A percentile compares a stretch with the other conserved stretches of the same genome.
Conservation (phyloP, 2,797 vertebrate genomes). For the Hydrolagus colliei region DNA sequence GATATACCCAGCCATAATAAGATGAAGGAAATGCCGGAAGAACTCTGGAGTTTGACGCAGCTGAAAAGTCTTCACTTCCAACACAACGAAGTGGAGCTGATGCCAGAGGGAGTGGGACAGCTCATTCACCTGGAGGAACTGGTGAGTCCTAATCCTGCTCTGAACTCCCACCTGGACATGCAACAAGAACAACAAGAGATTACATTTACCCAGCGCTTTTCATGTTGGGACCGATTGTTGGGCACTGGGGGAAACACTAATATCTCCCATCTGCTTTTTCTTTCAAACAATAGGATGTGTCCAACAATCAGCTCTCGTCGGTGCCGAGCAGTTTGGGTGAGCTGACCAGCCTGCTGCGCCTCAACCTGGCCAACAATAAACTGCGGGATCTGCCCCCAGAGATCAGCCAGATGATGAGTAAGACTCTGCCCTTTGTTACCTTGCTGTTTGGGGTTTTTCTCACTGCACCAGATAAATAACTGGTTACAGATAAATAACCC, state of each 20-base stretch:
- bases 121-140: conserved; percentile 68
- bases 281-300: conserved; percentile 60
- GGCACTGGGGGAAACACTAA: no score
- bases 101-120: conserved; percentile 67
- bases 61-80: conserved; percentile 65
- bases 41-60: conserved; percentile 56
- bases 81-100: conserved; percentile 61
- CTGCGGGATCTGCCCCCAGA: conserved; percentile 62
- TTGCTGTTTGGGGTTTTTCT: no score
- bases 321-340: conserved; percentile 60
- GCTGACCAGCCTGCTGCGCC: conserved; percentile 54
- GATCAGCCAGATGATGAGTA: conserved; percentile 71
- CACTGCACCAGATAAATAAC: no score
- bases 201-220: no score
- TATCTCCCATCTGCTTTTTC: no score
- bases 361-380: conserved; percentile 66
- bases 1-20: conserved; percentile 66
- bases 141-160: conserved; percentile 49
- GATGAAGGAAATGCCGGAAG: conserved; percentile 59
- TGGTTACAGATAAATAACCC: background rate
- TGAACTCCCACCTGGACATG: background rate
- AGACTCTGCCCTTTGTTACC: conserved; percentile 35
- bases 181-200: no score
- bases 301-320: conserved; percentile 59
- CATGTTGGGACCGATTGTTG: no score